phyloP scores from a whole-genome alignment of 2,797 vertebrate genomes.

The Bryconaethiops microstoma region DNA sequence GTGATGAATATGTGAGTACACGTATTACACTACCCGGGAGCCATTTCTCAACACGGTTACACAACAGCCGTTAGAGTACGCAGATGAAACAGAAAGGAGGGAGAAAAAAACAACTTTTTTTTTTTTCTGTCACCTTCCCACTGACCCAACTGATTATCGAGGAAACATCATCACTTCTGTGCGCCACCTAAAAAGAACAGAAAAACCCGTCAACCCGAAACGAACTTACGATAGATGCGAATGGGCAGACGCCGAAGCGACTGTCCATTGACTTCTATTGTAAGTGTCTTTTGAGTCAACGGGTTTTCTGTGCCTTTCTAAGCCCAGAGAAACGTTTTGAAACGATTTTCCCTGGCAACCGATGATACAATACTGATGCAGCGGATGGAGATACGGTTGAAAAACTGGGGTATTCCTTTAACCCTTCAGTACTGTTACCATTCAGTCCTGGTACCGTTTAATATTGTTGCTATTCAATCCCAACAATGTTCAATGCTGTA shows the following conservation, averaged over 20 bases:
- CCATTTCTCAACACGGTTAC: neutral
- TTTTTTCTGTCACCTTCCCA: too few relatives aligned
- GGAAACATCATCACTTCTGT: too few relatives aligned
- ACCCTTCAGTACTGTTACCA: too few relatives aligned
- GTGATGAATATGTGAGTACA: neutral
- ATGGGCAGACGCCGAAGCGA: neutral
- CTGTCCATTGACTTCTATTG: neutral
- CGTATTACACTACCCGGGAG: neutral
- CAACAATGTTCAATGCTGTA: too few relatives aligned
- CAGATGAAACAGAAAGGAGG: neutral
- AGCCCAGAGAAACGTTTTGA: neutral
- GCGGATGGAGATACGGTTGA: neutral
- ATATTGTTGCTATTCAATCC: too few relatives aligned
- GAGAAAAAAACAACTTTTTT: too few relatives aligned
- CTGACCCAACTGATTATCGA: too few relatives aligned
- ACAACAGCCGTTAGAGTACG: neutral
- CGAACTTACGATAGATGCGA: too few relatives aligned
- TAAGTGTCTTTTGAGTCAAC: neutral
- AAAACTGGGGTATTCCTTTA: neutral
- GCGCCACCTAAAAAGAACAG: too few relatives aligned
- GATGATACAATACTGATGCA: neutral
- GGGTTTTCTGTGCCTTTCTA: neutral
- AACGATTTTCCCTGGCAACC: neutral
- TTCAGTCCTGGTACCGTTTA: too few relatives aligned
- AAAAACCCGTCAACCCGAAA: too few relatives aligned